Evolutionary conservation across 2,888 invertebrate species (phyloP).

Genomic region (Marasmarcha lunaedactyla): DNA sequence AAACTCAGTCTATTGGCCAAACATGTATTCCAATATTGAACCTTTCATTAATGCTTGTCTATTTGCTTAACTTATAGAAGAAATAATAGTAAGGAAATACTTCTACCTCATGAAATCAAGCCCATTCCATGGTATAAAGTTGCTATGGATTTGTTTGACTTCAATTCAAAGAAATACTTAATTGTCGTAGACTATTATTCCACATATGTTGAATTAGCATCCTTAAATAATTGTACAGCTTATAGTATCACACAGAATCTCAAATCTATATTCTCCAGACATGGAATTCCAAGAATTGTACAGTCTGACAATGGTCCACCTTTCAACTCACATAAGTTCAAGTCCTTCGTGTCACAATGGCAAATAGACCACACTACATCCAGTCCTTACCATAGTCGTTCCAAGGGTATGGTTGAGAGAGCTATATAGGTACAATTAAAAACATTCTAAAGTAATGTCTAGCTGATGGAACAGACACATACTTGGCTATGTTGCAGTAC

Average conservation of each 20-base stretch:
- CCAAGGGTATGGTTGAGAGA: conserved; percentile 5
- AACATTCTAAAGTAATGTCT: conserved; percentile 7
- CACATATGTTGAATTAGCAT: conserved; percentile 9
- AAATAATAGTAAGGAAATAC: conserved; percentile 3
- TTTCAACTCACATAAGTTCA: conserved; percentile 5
- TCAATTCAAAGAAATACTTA: conserved; percentile 8
- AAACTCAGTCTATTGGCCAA: conserved; percentile 11
- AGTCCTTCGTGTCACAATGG: conserved; percentile 9
- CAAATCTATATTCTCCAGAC: conserved; percentile 12
- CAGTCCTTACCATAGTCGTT: conserved; percentile 3
- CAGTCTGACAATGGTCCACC: conserved; percentile 4
- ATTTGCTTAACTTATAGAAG: conserved; percentile 10
- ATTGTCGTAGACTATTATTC: conserved; percentile 12
- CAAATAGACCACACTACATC: conserved; percentile 9
- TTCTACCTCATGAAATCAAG: conserved; percentile 8
- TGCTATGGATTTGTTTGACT: conserved; percentile 13
- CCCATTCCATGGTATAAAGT: conserved; percentile 11
- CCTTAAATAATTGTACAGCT: conserved; percentile 2
- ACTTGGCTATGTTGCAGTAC: conserved; percentile 6
- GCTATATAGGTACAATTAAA: conserved; percentile 8
- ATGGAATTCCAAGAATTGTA: conserved; percentile 7
- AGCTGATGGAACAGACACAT: conserved; percentile 5
- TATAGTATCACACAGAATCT: conserved; percentile 5
- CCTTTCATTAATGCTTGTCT: conserved; percentile 10
- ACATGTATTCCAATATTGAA: conserved; percentile 14